These are phyloP conservation scores for Syngnathus acus DNA, from an alignment of 2,797 vertebrate species.

Conservation along the genomic window DNA sequence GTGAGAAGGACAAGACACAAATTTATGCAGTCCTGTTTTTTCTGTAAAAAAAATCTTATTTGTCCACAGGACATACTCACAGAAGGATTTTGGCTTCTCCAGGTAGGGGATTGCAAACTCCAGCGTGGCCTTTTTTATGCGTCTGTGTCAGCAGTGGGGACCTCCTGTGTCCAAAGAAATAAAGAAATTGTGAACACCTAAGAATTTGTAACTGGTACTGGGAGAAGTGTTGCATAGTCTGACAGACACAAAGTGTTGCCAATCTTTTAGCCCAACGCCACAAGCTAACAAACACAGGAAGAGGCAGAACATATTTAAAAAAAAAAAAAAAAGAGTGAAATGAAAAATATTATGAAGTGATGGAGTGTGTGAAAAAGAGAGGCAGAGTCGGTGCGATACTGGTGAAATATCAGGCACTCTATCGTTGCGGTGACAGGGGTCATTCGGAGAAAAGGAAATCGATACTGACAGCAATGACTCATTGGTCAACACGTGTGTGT, in stretches of 20 bases:
- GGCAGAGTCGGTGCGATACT: slow-evolving; percentile 22
- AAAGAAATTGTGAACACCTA: no score
- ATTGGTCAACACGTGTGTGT: slow-evolving; percentile 64
- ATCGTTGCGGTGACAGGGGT: slow-evolving; percentile 71
- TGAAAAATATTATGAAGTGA: slow-evolving; percentile 7
- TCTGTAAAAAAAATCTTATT: no score
- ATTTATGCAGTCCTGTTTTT: no score
- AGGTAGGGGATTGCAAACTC: no score
- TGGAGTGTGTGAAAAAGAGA: neutral
- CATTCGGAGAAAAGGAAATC: slow-evolving; percentile 77
- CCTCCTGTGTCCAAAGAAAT: no score
- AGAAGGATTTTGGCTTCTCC: no score
- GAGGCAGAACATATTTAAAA: neutral
- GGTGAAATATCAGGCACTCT: slow-evolving; percentile 69
- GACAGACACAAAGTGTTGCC: no score
- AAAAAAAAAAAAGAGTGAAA: neutral
- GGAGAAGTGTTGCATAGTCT: neutral
- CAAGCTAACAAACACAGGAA: neutral
- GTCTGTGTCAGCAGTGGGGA: no score
- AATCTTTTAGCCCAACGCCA: neutral
- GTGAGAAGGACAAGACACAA: slow-evolving; percentile 2
- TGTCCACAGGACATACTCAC: no score
- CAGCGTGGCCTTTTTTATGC: no score
- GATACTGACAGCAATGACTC: slow-evolving; percentile 76
- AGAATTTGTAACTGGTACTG: no score